Conservation (phyloP, 2,888 invertebrate species). For the Drosophila peninsularis region DNA sequence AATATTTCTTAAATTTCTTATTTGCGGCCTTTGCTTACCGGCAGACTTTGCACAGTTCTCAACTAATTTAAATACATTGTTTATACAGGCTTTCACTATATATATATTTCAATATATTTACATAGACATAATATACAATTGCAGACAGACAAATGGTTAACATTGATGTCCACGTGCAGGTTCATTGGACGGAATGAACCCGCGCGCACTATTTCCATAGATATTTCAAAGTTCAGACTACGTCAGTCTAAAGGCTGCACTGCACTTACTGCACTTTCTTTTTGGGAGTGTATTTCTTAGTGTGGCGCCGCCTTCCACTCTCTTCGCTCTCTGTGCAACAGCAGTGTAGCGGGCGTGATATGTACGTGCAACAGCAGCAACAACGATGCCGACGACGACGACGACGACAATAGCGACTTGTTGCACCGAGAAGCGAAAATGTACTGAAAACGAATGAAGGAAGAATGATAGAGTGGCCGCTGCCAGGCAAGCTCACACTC, state of each 20-base stretch:
- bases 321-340: conserved; percentile 32
- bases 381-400: conserved; percentile 18
- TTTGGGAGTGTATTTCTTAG: conserved; percentile 30
- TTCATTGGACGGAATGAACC: conserved; percentile 64
- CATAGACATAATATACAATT: too few species aligned
- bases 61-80: not conserved
- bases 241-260: conserved; percentile 12
- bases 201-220: conserved; percentile 14
- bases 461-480: conserved; percentile 60
- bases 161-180: conserved; percentile 33
- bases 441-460: conserved; percentile 69
- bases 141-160: conserved; percentile 14
- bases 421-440: conserved; percentile 70
- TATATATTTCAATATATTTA: too few species aligned
- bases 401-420: conserved; percentile 63
- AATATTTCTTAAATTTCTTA: not conserved
- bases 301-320: conserved; percentile 20
- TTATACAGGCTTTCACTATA: not conserved
- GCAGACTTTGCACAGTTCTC: not conserved
- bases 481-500: conserved; percentile 15
- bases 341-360: conserved; percentile 28
- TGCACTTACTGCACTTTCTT: conserved; percentile 72
- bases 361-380: conserved; percentile 3
- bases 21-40: not conserved
- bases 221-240: conserved; percentile 26